Percentiles rank a stretch among this genome's conserved stretches.
Conservation (phyloP, 2,113 vertebrate genomes). For the Lycocorax pyrrhopterus region DNA sequence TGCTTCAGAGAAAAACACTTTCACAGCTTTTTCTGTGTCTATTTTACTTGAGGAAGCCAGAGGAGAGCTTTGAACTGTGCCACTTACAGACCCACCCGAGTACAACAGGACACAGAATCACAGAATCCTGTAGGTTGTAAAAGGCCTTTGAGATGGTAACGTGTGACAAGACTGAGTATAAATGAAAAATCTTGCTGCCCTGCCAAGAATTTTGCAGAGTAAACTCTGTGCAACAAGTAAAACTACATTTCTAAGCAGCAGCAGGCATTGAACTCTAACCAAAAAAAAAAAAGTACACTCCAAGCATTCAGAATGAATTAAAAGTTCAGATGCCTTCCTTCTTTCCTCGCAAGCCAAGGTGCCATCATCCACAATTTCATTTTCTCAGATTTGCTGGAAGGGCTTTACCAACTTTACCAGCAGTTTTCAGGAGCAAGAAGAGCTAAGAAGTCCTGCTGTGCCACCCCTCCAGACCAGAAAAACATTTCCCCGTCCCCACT, state of each 20-base stretch:
- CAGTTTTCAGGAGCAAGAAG: background rate
- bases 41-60: background rate
- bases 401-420: background rate
- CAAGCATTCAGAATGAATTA: background rate
- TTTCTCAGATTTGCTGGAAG: background rate
- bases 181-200: rapidly evolving
- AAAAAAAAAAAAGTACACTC: no score
- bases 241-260: background rate
- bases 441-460: rapidly evolving
- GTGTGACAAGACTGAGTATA: rapidly evolving
- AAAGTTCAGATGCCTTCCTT: background rate
- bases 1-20: background rate
- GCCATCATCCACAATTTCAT: background rate
- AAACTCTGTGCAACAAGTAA: background rate
- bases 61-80: background rate
- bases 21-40: background rate
- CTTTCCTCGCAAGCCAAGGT: background rate
- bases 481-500: rapidly evolving
- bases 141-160: background rate
- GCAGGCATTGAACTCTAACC: rapidly evolving
- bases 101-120: background rate
- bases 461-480: background rate
- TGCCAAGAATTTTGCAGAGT: background rate
- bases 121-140: background rate
- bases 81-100: background rate